Conservation (phyloP, 2,113 vertebrate species). For the Shinisaurus crocodilurus region DNA sequence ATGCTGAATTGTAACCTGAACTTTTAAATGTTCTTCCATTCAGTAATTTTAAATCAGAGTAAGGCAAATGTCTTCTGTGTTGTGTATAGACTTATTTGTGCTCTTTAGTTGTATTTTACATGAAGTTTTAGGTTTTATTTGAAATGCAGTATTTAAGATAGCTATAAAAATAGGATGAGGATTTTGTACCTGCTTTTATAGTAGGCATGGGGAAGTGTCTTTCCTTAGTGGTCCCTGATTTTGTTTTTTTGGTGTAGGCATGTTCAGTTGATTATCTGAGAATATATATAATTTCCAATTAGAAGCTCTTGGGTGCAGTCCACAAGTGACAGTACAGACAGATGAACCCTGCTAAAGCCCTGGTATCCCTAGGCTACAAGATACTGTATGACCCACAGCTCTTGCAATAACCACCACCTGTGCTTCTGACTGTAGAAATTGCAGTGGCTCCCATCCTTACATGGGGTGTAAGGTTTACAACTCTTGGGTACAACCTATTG, state of each 20-base stretch:
- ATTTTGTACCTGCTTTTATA: neutral
- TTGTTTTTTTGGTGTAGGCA: neutral
- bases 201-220: neutral
- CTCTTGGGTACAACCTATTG: neutral
- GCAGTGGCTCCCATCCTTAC: neutral
- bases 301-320: neutral
- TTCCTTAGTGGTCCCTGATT: neutral
- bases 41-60: neutral
- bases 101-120: neutral
- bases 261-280: neutral
- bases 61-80: neutral
- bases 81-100: neutral
- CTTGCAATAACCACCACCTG: neutral
- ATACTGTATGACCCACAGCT: neutral
- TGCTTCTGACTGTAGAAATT: neutral
- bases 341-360: neutral
- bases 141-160: neutral
- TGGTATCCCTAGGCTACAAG: neutral
- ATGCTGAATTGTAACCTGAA: neutral
- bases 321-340: neutral
- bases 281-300: neutral
- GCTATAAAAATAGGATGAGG: neutral
- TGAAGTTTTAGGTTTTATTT: neutral
- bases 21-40: neutral
- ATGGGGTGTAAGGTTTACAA: neutral